Evolutionary conservation across 1,140 invertebrate genomes (phyloP), one percentile per base, ranked within the genome.

Genomic region (Euwallacea similis): DNA sequence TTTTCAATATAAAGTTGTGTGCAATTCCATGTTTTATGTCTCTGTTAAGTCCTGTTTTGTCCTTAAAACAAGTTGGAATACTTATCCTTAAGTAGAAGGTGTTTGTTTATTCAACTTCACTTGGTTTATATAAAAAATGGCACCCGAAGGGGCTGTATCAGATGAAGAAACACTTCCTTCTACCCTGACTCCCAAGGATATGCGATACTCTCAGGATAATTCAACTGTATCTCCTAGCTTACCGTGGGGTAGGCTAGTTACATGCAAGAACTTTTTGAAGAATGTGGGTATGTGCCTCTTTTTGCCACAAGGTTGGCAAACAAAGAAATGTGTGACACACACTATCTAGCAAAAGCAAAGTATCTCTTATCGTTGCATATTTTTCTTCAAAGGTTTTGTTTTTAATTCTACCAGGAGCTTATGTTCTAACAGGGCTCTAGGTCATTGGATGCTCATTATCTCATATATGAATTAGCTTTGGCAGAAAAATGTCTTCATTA

Each of bases 241-340:
- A 42, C 75, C 75, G 15, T 77, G 76, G 76, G 76, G 75, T 0
- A 69, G 76, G 7, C 43, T 77, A 16, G 69, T 68, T 63, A 60
- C 74, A 4, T 74, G 53, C 63, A 42, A 76, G 43, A 21, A 55
- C 13, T 60, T 60, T 7, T 61, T 76, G 9, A 44, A 71, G 46
- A 74, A 73, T 43, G 60, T 76, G 21, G 76, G 76, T 77, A 71
- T 54, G 74, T 71, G 16, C 13, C 41, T 43, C 6, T 47, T 21
- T 7, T 44, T 61, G 10, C 53, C 44, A 8, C 10, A 42, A 13
- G 9, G 4, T 42, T 21, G 2, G 46, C 46, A 2, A 50, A 50
- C 9, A 11, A 13, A 13, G 13, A 50, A 50, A 50, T 50, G 9
- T 2, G 6, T 11, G 13, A 11, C 46, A 13, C 13, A 10, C 13